These are phyloP conservation scores for Falco punctatus DNA, from an alignment of 2,113 vertebrate genomes.

Conservation along the genomic window DNA sequence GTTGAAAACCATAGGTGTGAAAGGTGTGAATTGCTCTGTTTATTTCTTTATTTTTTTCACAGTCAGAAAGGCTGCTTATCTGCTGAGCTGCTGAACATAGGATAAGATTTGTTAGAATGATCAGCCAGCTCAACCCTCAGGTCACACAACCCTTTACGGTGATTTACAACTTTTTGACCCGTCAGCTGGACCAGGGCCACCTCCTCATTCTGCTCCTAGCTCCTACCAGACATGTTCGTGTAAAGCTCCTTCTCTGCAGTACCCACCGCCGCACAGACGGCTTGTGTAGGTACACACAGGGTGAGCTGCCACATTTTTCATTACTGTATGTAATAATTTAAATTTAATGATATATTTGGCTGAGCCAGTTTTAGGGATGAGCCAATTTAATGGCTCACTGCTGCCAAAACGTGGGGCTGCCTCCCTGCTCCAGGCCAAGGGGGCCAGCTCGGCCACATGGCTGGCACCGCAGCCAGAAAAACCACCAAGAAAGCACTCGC, in stretches of 20 bases:
- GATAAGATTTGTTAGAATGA: background rate
- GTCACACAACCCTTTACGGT: background rate
- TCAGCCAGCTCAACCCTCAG: background rate
- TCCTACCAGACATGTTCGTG: background rate
- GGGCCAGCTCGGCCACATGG: background rate
- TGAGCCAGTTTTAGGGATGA: background rate
- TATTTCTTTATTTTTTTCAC: background rate
- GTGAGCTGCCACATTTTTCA: background rate
- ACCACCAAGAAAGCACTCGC: background rate
- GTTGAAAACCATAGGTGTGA: background rate
- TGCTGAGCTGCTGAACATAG: background rate
- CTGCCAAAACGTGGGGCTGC: background rate
- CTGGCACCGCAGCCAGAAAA: background rate
- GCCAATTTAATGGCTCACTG: background rate
- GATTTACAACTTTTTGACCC: background rate
- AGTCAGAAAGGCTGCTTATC: background rate
- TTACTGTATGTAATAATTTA: background rate
- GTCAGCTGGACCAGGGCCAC: background rate
- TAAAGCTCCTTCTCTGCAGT: background rate
- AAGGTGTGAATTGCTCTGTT: background rate
- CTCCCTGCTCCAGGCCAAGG: background rate
- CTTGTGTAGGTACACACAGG: fast-evolving
- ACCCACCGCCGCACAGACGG: fast-evolving
- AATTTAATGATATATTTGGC: background rate
- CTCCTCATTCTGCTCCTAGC: background rate